A percentile compares a stretch with the other conserved stretches of the same genome.
Evolutionary conservation across 2,113 vertebrate genomes (phyloP).

Genomic region (Egretta garzetta): DNA sequence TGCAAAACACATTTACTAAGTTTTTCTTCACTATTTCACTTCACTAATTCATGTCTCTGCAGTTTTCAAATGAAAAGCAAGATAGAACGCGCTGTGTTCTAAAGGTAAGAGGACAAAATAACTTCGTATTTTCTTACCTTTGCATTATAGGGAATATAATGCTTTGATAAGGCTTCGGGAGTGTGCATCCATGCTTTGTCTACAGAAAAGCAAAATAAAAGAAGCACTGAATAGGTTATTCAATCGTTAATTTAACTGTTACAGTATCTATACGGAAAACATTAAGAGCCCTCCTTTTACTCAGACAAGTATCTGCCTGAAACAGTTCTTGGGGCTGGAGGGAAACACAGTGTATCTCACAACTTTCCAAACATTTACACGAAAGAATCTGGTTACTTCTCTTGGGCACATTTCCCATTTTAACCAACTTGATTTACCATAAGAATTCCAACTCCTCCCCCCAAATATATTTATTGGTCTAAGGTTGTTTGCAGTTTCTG

Average conservation of each 20-base stretch:
- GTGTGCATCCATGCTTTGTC: slow-evolving; percentile 99
- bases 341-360: neutral
- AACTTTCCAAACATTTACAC: neutral
- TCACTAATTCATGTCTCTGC: neutral
- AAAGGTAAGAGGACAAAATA: neutral
- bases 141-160: slow-evolving; percentile 95
- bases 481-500: neutral
- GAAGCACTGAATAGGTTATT: slow-evolving; percentile 36
- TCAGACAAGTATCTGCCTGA: neutral
- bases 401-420: neutral
- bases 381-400: neutral
- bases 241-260: neutral
- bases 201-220: slow-evolving; percentile 81
- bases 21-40: neutral
- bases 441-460: neutral
- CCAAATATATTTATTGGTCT: neutral
- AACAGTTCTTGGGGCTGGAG: neutral
- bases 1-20: neutral
- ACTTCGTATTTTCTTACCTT: slow-evolving; percentile 83
- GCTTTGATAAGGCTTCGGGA: slow-evolving; percentile 95
- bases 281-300: neutral
- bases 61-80: neutral
- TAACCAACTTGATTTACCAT: neutral
- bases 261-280: neutral
- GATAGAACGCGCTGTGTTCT: rapidly evolving